phyloP scores from a whole-genome alignment of 2,888 invertebrate species.

The Nipponacmea schrenckii region DNA sequence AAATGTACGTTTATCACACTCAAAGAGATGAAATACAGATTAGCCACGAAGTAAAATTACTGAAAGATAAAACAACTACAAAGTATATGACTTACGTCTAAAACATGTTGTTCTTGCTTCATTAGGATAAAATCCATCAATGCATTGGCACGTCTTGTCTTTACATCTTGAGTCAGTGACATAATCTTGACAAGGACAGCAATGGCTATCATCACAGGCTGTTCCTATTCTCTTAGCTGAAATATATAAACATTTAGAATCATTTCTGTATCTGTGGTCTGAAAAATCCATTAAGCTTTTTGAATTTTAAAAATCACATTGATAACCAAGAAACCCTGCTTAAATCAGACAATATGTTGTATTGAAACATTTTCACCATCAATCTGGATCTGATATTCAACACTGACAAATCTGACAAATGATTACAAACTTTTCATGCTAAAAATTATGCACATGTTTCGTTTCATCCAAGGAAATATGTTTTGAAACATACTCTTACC shows the following conservation, averaged over 20 bases:
- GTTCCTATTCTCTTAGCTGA: constrained; percentile 18
- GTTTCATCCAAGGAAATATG: too few species aligned
- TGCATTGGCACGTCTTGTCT: constrained; percentile 37
- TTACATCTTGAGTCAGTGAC: constrained; percentile 36
- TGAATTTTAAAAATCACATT: background rate
- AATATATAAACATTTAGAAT: background rate
- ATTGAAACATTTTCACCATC: too few species aligned
- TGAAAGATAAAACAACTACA: too few species aligned
- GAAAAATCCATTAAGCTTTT: background rate
- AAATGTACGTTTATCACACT: too few species aligned
- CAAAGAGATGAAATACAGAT: too few species aligned
- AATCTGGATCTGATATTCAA: too few species aligned
- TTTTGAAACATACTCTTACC: too few species aligned
- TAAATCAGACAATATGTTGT: too few species aligned
- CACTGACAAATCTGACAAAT: too few species aligned
- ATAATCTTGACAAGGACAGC: constrained; percentile 37
- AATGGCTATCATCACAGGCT: constrained; percentile 14
- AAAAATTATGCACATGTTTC: too few species aligned
- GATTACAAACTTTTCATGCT: too few species aligned
- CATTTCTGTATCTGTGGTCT: background rate
- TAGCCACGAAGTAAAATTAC: too few species aligned
- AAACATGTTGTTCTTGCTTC: constrained; percentile 28
- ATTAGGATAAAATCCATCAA: constrained; percentile 37
- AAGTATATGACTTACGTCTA: constrained; percentile 31
- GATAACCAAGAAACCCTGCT: background rate